These are phyloP conservation scores for Orthosia gothica DNA, from an alignment of 2,888 invertebrate species.

Conservation along the genomic window DNA sequence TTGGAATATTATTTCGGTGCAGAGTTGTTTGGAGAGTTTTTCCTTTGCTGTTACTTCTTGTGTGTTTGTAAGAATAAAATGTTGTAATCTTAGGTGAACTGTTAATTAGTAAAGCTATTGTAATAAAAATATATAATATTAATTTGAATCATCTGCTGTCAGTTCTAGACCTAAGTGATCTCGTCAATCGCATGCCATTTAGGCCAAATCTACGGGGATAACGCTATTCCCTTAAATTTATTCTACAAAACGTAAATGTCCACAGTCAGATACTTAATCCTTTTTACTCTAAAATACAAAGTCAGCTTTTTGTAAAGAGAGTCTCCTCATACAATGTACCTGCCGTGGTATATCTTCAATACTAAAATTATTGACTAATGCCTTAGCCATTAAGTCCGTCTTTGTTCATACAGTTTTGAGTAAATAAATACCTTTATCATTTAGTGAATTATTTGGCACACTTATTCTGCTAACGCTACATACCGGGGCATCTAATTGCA, in stretches of 20 bases:
- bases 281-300: no score
- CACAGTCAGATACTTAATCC: no score
- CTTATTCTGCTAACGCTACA: slow-evolving; percentile 46
- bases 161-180: background rate
- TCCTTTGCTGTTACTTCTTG: background rate
- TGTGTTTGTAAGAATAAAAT: background rate
- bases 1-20: slow-evolving; percentile 8
- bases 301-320: no score
- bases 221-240: no score
- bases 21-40: slow-evolving; percentile 14
- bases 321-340: no score
- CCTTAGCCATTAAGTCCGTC: no score
- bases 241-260: no score
- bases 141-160: background rate
- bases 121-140: no score
- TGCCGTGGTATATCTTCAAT: no score
- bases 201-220: background rate
- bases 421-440: no score
- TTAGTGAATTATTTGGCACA: background rate
- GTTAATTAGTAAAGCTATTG: background rate
- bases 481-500: slow-evolving; percentile 60
- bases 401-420: no score
- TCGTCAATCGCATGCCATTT: background rate
- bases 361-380: no score
- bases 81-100: background rate